A percentile compares a stretch with the other conserved stretches of the same genome.
These are phyloP conservation scores for Theodoxus fluviatilis DNA, from an alignment of 2,888 invertebrate genomes.

Conservation along the genomic window DNA sequence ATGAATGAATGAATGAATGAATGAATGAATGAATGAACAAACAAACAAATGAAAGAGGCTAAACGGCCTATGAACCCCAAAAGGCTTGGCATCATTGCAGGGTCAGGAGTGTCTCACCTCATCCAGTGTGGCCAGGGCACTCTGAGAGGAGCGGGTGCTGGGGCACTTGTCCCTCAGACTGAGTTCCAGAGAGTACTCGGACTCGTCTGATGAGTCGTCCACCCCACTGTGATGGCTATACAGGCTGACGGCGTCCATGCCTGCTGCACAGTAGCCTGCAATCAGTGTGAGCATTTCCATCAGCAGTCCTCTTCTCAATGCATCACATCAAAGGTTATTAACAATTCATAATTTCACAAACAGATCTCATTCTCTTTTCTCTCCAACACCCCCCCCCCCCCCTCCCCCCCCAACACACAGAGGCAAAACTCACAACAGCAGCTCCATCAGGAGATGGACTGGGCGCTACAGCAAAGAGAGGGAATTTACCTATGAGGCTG, in stretches of 20 bases:
- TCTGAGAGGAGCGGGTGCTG: constrained; percentile 46
- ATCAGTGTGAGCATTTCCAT: neutral
- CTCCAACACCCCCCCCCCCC: too few relatives aligned
- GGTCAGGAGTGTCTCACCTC: constrained; percentile 40
- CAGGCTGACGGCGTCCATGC: constrained; percentile 31
- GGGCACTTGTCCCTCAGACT: constrained; percentile 50
- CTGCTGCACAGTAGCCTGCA: constrained; percentile 22
- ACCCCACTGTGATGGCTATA: constrained; percentile 29
- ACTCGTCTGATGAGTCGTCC: constrained; percentile 50
- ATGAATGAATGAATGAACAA: neutral
- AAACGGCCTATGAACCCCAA: neutral
- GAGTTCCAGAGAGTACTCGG: constrained; percentile 50
- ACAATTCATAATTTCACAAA: too few relatives aligned
- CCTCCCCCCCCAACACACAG: too few relatives aligned
- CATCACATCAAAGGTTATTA: too few relatives aligned
- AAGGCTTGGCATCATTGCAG: neutral
- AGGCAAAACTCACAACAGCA: too few relatives aligned
- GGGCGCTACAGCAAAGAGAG: too few relatives aligned
- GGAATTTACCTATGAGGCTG: constrained; percentile 43
- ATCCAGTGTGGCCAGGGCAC: constrained; percentile 48
- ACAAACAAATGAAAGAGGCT: neutral
- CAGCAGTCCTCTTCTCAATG: too few relatives aligned
- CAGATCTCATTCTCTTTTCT: too few relatives aligned
- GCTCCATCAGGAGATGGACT: too few relatives aligned
- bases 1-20: neutral